phyloP scores from a whole-genome alignment of 2,888 invertebrate species.

The Piscicola geometra region DNA sequence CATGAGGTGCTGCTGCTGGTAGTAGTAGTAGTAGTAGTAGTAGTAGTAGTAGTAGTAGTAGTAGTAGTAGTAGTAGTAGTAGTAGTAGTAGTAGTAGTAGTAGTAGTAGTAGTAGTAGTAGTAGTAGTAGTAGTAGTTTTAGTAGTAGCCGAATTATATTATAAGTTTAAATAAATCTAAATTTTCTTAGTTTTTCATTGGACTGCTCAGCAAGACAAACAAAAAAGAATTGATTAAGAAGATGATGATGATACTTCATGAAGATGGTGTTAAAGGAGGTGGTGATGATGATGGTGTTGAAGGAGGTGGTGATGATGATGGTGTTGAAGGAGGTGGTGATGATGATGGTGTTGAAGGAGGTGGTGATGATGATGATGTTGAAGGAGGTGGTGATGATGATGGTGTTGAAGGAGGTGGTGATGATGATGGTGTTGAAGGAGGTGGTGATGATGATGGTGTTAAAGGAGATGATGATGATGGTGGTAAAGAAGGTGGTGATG shows the following conservation, averaged over 20 bases:
- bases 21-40: too few species aligned
- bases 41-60: too few species aligned
- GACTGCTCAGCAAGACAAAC: background rate
- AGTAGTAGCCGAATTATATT: background rate
- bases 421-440: background rate
- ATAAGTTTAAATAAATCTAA: background rate
- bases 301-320: background rate
- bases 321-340: background rate
- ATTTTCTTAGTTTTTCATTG: constrained; percentile 4
- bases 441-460: background rate
- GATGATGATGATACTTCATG: background rate
- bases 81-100: too few species aligned
- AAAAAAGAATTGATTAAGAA: background rate
- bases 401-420: background rate
- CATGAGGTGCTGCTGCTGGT: constrained; percentile 1
- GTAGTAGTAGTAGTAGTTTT: background rate
- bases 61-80: too few species aligned
- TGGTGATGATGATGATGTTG: background rate
- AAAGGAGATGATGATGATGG: background rate
- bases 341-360: background rate
- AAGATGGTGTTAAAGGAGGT: background rate
- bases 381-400: too few species aligned
- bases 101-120: background rate
- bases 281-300: background rate
- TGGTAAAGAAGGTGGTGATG: background rate